Evolutionary conservation across 2,113 vertebrate genomes (phyloP).

Genomic region (Callaeas wilsoni): DNA sequence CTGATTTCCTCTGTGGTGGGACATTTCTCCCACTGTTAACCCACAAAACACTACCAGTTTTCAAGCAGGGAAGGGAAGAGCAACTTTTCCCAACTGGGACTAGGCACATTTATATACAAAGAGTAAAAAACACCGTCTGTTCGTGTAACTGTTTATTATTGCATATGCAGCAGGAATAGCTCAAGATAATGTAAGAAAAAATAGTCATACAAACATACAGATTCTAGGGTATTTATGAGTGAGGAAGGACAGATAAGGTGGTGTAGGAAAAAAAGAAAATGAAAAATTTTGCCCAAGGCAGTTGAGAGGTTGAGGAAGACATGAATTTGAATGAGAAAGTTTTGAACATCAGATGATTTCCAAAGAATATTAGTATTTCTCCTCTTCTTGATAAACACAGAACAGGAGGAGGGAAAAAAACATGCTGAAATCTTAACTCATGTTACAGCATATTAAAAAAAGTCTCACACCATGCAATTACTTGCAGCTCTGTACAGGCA

Average conservation of each 20-base stretch:
- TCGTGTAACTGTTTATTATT: conserved; percentile 28
- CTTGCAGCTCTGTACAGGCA: not conserved
- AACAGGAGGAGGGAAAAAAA: not conserved
- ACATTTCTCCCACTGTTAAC: not conserved
- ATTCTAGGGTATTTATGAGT: conserved; percentile 23
- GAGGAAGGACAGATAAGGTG: conserved; percentile 29
- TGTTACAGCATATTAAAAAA: not conserved
- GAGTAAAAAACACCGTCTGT: not conserved
- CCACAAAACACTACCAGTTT: not conserved
- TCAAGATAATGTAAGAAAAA: conserved; percentile 32
- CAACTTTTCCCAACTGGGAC: not conserved
- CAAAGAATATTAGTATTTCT: not conserved
- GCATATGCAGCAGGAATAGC: conserved; percentile 2
- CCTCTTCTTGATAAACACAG: not conserved
- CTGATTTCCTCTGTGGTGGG: not conserved
- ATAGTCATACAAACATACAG: not conserved
- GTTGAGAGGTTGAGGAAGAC: not conserved
- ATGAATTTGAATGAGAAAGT: not conserved
- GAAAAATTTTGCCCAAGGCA: not conserved
- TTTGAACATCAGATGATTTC: not conserved
- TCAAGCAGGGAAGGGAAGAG: not conserved
- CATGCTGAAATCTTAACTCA: not conserved
- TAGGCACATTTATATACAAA: conserved; percentile 14
- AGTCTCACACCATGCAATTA: not conserved
- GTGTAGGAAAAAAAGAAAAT: conserved; percentile 7